Evolutionary conservation across 2,888 invertebrate genomes (phyloP), one percentile per base, ranked within the genome.

Genomic region (Tipula confusa): DNA sequence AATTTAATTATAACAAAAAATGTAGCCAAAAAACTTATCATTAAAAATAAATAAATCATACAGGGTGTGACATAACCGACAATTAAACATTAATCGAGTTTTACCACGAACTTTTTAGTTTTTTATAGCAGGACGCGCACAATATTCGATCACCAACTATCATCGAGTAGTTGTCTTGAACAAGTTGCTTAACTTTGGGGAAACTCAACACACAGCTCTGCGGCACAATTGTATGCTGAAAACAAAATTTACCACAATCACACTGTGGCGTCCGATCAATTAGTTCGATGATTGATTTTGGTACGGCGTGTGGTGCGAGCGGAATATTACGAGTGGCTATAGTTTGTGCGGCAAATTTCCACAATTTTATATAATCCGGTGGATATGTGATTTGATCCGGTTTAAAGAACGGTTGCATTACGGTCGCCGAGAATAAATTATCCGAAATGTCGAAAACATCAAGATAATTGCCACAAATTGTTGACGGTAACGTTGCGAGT

Each of bases 261-360:
- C 89, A 89, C 64, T 87, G 87, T 1, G 89, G 89, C 5, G 88
- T 86, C 84, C 89, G 88, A 1, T 86, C 84, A 2, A 89, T 86
- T 4, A 89, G 86, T 84, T 89, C 88, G 7, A 88, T 86, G 28
- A 89, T 86, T 36, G 87, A 84, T 84, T 86, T 86, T 0, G 89
- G 89, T 83, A 89, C 81, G n/a, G 86, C 86, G 9, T 85, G 86
- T 0, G 86, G 9, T 0, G 48, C 31, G n/a, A 38, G 31, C 7
- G 11, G 24, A 31, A 48, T 48, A 84, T 83, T 84, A 18, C 86
- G 84, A 2, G 85, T 79, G 1, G 88, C 87, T 4, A 84, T 83
- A n/a, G 79, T n/a, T 79, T 88, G 87, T 0, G 87, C 88, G 0
- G 89, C 87, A 29, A 86, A 85, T 36, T 88, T 83, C 89, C 89